Base-by-base conservation (phyloP, 2,113 vertebrate species). In the Poeciliopsis prolifica region DNA sequence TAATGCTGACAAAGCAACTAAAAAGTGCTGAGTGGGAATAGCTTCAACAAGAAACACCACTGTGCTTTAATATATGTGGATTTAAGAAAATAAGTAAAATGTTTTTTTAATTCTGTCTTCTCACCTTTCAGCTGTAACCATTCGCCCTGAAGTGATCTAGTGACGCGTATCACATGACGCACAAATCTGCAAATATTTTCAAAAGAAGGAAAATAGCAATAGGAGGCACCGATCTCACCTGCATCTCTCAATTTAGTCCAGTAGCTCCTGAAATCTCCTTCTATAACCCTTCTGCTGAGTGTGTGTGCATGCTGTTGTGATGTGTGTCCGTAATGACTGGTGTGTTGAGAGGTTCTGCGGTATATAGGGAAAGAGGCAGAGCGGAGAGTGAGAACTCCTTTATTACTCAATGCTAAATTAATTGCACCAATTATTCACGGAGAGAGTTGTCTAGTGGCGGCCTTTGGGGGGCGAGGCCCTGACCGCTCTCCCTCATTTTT, bases 341-440 rank as follows among this genome's bases (percentile, higher is more conserved):
- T 88, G 87, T 87, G 88, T 89, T 86, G 86, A 87, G 84, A 81
- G 83, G 83, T 79, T 86, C 77, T 76, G 87, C 80, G 60, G 86
- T 75, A 78, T 80, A 89, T 86, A 79, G 83, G 82, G 83, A 74
- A 81, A 78, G 84, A 77, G 73, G 29, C 58, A 80, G 75, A 84
- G 89, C 70, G 72, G 87, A 87, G 90, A 92, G 88, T 88, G 90
- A 92, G 89, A 91, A 90, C 86, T 92, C 90, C 89, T 93, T 91
- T 94, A 93, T 91, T 94, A 92, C 93, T 92, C 93, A 93, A 93
- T 91, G 91, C 91, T 93, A 94, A 94, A 94, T 94, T 94, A 94
- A 94, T 94, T 94, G 93, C 93, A 94, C 93, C 93, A 94, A 94
- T 94, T 94, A 94, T 94, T 94, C 92, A 93, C 91, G 63, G 87